Base-by-base conservation (phyloP, 2,113 vertebrate genomes). In the Lasiurus cinereus region DNA sequence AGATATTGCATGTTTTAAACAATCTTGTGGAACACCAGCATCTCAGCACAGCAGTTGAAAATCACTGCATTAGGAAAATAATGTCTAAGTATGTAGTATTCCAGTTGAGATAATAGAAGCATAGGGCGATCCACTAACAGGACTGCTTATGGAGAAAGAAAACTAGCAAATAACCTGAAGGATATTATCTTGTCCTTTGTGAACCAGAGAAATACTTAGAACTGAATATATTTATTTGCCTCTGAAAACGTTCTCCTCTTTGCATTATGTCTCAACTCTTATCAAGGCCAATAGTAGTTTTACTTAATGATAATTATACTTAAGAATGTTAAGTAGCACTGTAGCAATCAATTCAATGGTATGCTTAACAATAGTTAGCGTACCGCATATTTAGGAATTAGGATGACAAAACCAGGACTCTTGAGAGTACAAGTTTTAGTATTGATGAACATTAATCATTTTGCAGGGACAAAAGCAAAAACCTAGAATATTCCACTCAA, bases 41-140 rank as follows among this genome's bases (percentile, higher is more conserved):
- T 14, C 62, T 29, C n/a, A 33, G 67, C 67, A 33, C n/a, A 18
- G 16, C 8, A 1, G n/a, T 19, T 69, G n/a, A 19, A 69, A n/a
- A n/a, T n/a, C 67, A 33, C 67, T 69, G 67, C 29, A 16, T 67
- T 67, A 77, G 64, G 82, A 83, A 67, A 50, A 86, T 93, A 62
- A 62, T 88, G n/a, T 90, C 91, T 72, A 89, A 79, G 69, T n/a
- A n/a, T 83, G 70, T 93, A 77, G n/a, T 85, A 83, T 73, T 89
- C 39, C 19, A 83, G 12, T 14, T 79, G 29, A 83, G 19, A 67
- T 86, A 83, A 91, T 15, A 85, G 56, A 90, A 77, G 11, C 46
- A 33, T 19, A 43, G 12, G 29, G 24, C 62, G 24, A 33, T 14
- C n/a, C 15, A 8, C 19, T 56, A 95, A 92, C 8, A 92, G 12